These are phyloP conservation scores for Amorpha juglandis DNA, from an alignment of 2,888 invertebrate species.

Conservation along the genomic window DNA sequence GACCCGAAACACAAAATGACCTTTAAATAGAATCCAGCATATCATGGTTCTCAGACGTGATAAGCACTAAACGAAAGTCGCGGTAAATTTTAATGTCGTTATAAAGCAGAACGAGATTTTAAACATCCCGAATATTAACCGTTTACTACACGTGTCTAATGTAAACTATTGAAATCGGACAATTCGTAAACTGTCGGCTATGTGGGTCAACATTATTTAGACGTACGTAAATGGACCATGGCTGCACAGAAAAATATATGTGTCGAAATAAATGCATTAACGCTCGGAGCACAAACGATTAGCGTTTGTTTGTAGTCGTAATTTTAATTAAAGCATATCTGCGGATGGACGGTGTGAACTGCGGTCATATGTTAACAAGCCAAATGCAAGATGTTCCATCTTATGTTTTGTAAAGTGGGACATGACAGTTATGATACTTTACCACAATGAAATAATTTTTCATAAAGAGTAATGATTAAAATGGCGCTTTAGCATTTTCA, in stretches of 20 bases:
- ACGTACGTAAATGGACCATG: constrained; percentile 3
- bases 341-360: neutral
- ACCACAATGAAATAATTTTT: too few relatives aligned
- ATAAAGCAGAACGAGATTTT: neutral
- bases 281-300: neutral
- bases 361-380: neutral
- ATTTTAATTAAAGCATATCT: neutral
- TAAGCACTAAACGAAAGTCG: too few relatives aligned
- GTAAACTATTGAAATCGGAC: constrained; percentile 13
- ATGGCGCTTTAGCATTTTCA: too few relatives aligned
- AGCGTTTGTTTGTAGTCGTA: neutral
- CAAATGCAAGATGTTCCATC: neutral
- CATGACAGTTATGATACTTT: too few relatives aligned
- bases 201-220: constrained; percentile 19
- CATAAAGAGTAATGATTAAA: too few relatives aligned
- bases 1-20: too few relatives aligned
- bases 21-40: too few relatives aligned
- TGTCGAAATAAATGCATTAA: constrained; percentile 24
- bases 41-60: too few relatives aligned
- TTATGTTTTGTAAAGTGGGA: too few relatives aligned
- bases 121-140: neutral
- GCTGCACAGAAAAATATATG: constrained; percentile 6
- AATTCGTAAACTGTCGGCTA: constrained; percentile 20
- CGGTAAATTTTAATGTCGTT: constrained; percentile 10
- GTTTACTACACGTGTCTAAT: constrained; percentile 18